phyloP scores from a whole-genome alignment of 2,113 vertebrate genomes.

The Tiliqua scincoides region DNA sequence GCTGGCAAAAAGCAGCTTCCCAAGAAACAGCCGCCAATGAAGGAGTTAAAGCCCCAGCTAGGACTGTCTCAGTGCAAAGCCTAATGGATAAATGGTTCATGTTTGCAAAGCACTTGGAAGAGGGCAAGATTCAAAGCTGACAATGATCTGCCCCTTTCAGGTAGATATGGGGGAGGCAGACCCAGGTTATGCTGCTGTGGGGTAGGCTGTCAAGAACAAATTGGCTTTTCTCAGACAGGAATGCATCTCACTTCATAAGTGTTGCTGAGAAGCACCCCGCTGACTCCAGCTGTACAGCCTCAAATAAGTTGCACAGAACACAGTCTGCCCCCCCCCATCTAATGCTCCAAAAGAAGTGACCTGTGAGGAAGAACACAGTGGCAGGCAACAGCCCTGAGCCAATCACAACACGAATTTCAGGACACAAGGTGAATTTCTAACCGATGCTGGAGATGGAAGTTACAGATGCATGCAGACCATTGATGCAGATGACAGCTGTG shows the following conservation, averaged over 20 bases:
- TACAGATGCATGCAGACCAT: constrained; percentile 24
- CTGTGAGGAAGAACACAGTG: neutral
- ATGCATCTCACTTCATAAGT: neutral
- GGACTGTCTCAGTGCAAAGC: neutral
- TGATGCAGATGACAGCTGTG: constrained; percentile 23
- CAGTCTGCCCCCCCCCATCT: neutral
- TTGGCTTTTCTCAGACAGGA: neutral
- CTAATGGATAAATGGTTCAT: neutral
- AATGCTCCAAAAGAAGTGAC: constrained; percentile 34
- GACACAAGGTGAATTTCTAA: neutral
- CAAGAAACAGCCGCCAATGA: too few species aligned
- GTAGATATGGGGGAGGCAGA: neutral
- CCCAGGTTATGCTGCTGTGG: neutral
- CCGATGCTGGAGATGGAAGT: neutral
- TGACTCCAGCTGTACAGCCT: neutral
- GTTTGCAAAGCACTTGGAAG: neutral
- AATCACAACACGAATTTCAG: constrained; percentile 5
- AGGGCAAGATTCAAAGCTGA: neutral
- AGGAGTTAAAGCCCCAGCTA: neutral
- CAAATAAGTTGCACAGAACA: neutral
- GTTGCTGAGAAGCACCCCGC: constrained; percentile 11
- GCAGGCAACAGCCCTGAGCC: neutral
- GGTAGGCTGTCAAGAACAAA: neutral
- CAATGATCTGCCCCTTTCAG: neutral
- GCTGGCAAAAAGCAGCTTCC: too few species aligned